A percentile compares a stretch with the other conserved stretches of the same genome.
Evolutionary conservation across 2,113 vertebrate species (phyloP).

Genomic region (Chlorodrepanis virens): DNA sequence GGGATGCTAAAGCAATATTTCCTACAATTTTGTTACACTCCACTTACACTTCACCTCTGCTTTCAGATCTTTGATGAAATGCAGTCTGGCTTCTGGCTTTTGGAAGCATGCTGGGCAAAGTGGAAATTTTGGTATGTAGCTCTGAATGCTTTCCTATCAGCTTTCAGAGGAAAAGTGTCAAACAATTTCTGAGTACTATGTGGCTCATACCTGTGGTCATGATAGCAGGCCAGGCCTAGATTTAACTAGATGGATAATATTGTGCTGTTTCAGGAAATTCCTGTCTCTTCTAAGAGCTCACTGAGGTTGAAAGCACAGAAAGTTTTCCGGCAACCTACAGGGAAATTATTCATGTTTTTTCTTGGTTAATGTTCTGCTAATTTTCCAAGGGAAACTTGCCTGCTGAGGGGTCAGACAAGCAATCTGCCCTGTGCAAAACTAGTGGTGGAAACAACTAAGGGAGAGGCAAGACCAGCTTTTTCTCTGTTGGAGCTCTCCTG

Average conservation of each 20-base stretch:
- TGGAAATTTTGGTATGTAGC: neutral
- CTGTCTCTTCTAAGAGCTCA: neutral
- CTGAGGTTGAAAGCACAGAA: neutral
- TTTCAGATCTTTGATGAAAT: neutral
- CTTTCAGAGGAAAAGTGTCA: neutral
- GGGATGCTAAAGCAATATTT: neutral
- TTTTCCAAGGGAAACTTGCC: neutral
- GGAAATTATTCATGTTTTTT: neutral
- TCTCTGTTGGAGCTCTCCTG: neutral
- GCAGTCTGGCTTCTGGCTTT: neutral
- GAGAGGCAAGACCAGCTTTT: neutral
- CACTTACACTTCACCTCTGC: neutral
- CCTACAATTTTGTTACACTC: neutral
- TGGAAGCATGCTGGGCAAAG: neutral
- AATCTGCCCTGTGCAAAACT: neutral
- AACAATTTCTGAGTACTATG: neutral
- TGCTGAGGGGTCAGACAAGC: neutral
- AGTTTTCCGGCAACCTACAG: neutral
- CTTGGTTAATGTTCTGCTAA: neutral
- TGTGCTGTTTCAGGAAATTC: neutral
- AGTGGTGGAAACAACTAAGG: neutral
- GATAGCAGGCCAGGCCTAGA: neutral
- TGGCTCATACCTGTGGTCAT: neutral
- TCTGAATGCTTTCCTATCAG: neutral
- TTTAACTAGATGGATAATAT: neutral